Evolutionary conservation across 92 coral and sea anemone species (phyloP).

Genomic region (Pocillopora meandrina): DNA sequence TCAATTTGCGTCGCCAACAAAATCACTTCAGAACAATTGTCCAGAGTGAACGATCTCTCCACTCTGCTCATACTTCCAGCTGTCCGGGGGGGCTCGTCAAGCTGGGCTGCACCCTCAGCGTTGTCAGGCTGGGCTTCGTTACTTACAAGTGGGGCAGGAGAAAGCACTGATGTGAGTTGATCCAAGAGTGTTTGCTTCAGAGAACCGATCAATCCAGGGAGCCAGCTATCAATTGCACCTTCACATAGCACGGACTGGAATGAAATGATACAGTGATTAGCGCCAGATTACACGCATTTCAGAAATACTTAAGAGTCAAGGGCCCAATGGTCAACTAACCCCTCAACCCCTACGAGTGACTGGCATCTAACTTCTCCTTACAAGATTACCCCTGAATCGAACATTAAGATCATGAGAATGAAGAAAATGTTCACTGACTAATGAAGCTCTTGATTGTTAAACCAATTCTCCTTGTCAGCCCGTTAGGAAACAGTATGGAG

Average conservation of each 20-base stretch:
- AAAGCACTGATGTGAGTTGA: slow-evolving; percentile 64
- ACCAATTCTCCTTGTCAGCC: too few species aligned
- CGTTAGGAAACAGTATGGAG: too few species aligned
- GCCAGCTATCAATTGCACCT: slow-evolving; percentile 94
- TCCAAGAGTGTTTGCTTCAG: slow-evolving; percentile 76
- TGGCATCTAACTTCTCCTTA: too few species aligned
- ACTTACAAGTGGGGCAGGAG: slow-evolving; percentile 30
- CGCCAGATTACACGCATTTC: background rate
- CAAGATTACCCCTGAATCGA: too few species aligned
- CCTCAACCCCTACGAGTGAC: too few species aligned
- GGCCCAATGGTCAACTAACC: too few species aligned
- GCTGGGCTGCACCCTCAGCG: slow-evolving; percentile 26
- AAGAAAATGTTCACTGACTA: too few species aligned
- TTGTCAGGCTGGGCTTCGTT: background rate
- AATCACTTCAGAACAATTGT: slow-evolving; percentile 76
- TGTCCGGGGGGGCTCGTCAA: slow-evolving; percentile 55
- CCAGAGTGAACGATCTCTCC: slow-evolving; percentile 65
- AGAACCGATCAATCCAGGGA: slow-evolving; percentile 58
- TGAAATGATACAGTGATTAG: background rate
- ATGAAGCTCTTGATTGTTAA: too few species aligned
- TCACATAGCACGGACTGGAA: slow-evolving; percentile 88
- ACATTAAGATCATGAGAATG: too few species aligned
- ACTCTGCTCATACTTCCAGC: slow-evolving; percentile 60
- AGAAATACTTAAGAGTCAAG: background rate
- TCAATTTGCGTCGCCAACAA: slow-evolving; percentile 84